A percentile compares a stretch with the other conserved stretches of the same genome.
Conservation (phyloP, 2,113 vertebrate genomes). For the Acanthisitta chloris region DNA sequence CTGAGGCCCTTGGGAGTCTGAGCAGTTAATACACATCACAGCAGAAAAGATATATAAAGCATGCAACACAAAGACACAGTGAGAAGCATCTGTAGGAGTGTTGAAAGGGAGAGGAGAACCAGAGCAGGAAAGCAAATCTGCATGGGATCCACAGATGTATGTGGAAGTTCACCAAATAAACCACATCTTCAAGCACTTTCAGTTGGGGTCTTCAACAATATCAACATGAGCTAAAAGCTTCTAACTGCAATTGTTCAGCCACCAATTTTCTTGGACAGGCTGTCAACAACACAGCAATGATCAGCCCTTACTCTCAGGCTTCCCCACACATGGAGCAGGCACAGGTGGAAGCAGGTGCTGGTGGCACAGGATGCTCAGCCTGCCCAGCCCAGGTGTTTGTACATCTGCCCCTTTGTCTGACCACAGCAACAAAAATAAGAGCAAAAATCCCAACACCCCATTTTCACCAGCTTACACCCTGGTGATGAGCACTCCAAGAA, state of each 20-base stretch:
- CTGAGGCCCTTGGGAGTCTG: background rate
- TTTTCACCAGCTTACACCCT: background rate
- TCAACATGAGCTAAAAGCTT: background rate
- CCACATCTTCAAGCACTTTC: background rate
- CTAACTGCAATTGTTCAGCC: background rate
- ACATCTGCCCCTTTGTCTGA: background rate
- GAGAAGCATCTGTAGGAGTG: background rate
- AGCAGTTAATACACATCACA: slow-evolving; percentile 1
- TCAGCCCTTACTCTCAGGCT: background rate
- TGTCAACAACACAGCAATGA: background rate
- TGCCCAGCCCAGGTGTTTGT: background rate
- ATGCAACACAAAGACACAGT: background rate
- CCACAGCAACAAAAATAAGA: background rate
- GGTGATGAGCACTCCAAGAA: slow-evolving; percentile 4
- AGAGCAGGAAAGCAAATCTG: background rate
- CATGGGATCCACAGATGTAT: accelerated
- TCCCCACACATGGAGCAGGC: accelerated
- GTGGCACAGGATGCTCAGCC: background rate
- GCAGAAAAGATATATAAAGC: background rate
- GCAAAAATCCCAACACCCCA: background rate
- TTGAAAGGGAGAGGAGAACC: background rate
- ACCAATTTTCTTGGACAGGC: background rate
- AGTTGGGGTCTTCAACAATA: background rate
- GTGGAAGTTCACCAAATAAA: background rate
- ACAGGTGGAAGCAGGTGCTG: background rate